Conservation (phyloP, 2,113 vertebrate species). For the Tapirus terrestris region DNA sequence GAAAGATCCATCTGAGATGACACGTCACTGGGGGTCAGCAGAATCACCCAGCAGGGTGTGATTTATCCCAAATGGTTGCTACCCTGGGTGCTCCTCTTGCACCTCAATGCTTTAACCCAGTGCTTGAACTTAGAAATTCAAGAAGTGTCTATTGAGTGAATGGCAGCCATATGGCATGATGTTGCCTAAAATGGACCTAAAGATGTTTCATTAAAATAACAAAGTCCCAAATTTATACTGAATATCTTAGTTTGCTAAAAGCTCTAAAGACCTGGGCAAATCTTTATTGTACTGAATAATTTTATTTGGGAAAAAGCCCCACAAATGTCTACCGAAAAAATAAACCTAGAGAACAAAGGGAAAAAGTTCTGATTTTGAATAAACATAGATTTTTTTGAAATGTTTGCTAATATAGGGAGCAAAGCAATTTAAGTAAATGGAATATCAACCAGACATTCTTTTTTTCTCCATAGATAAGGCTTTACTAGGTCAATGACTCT, state of each 20-base stretch:
- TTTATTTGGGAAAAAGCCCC: neutral
- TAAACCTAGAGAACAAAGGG: neutral
- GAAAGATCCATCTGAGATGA: neutral
- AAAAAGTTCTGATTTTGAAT: constrained; percentile 13
- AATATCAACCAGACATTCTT: neutral
- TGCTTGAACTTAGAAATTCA: constrained; percentile 17
- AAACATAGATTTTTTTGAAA: constrained; percentile 1
- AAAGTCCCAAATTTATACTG: neutral
- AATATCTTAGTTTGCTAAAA: constrained; percentile 2
- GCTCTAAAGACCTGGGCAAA: neutral
- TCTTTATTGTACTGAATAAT: neutral
- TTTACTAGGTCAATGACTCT: constrained; percentile 31
- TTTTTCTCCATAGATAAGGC: neutral
- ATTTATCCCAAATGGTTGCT: neutral
- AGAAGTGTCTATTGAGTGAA: neutral
- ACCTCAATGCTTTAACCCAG: neutral
- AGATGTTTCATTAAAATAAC: constrained; percentile 17
- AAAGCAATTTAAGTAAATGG: constrained; percentile 37
- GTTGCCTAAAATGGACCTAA: neutral
- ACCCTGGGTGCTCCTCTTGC: neutral
- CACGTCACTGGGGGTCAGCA: neutral
- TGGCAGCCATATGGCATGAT: neutral
- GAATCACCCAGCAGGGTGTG: neutral
- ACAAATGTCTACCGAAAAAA: neutral
- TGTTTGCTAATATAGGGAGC: neutral